Evolutionary conservation across 2,113 vertebrate species (phyloP), one percentile per base, ranked within the genome.

Genomic region (Lophura nycthemera): DNA sequence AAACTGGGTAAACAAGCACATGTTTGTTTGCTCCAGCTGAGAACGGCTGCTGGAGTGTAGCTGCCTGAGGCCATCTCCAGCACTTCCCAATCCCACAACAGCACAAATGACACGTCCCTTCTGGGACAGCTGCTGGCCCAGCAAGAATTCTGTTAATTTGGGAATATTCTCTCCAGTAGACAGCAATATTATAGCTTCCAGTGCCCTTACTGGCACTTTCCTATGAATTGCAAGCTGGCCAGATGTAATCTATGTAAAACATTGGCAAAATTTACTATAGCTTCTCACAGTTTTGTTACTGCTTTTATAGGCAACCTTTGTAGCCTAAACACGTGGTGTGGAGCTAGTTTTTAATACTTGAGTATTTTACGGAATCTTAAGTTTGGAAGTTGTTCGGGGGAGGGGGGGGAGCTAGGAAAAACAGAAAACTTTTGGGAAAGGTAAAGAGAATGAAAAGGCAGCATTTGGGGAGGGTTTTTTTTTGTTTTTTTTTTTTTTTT

Each of bases 71-170:
- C n/a, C 52, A 76, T 3, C 52, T 63, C 73, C 47, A 42, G 59
- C 36, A 13, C 1, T 0, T 18, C 56, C 42, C 21, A 50, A 38
- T n/a, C 47, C 25, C 73, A 2, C 29, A 34, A 20, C 0, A 1
- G 36, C 52, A 54, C 52, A 30, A 54, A 17, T 30, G 27, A 54
- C 52, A 0, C 0, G 52, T 18, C 13, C 30, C 10, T 38, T 40
- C 8, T 4, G 22, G 21, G 21, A 59, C 64, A 67, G 52, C 45
- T 52, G 47, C 73, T 80, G 77, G 32, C 17, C 32, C 8, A 24
- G 34, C 21, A 69, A 81, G 13, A 47, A 32, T 15, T 74, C 34
- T 4, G 8, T 14, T 45, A 38, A 17, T 47, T 52, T 61, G 36
- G 30, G 47, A 88, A 75, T 10, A 63, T 0, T 1, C n/a, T 52